phyloP scores from a whole-genome alignment of 2,797 vertebrate species.

The Melanotaenia trifasciata region DNA sequence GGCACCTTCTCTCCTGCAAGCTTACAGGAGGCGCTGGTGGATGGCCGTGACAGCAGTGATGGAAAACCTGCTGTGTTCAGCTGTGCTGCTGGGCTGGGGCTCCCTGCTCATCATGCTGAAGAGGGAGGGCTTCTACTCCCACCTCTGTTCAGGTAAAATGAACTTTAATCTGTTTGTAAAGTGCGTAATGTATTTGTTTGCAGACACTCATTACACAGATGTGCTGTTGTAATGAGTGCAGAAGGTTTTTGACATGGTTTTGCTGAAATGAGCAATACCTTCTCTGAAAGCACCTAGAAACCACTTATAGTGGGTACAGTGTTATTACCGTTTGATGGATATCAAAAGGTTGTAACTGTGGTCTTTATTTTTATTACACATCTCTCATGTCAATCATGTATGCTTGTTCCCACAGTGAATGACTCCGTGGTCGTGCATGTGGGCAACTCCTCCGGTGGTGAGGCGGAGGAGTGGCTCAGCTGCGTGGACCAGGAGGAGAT shows the following conservation, averaged over 20 bases:
- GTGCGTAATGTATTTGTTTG: background rate
- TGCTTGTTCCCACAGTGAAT: constrained; percentile 67
- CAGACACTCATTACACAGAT: background rate
- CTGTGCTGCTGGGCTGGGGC: constrained; percentile 91
- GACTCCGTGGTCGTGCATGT: constrained; percentile 25
- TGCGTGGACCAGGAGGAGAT: constrained; percentile 91
- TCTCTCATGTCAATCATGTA: background rate
- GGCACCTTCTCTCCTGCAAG: constrained; percentile 85
- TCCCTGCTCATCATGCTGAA: constrained; percentile 94
- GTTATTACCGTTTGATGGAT: background rate
- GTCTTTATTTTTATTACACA: background rate
- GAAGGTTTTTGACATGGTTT: background rate
- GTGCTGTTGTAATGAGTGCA: background rate
- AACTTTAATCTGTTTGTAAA: background rate
- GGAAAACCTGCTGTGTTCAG: constrained; percentile 92
- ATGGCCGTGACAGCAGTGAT: constrained; percentile 89
- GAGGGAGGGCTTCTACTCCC: constrained; percentile 90
- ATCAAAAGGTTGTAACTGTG: background rate
- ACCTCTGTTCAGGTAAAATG: constrained; percentile 85
- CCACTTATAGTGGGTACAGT: background rate
- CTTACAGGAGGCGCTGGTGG: constrained; percentile 91
- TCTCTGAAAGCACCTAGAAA: background rate
- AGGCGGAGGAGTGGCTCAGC: constrained; percentile 66
- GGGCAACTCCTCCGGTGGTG: constrained; percentile 24
- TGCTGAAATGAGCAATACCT: background rate